A percentile compares a stretch with the other conserved stretches of the same genome.
Evolutionary conservation across 2,888 invertebrate genomes (phyloP).

Genomic region (Pycnomerus fuliginosus): DNA sequence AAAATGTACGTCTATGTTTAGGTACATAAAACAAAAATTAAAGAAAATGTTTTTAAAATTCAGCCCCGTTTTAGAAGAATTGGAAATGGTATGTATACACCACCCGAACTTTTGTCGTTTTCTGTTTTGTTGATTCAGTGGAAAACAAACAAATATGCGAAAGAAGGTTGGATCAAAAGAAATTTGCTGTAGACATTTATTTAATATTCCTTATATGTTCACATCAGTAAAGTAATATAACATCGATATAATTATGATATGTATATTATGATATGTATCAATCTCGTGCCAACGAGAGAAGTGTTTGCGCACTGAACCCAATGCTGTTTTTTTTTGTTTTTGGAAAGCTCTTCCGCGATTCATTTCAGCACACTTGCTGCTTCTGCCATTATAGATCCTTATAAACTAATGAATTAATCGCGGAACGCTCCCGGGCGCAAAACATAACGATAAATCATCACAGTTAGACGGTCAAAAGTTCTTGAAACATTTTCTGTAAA

Average conservation of each 20-base stretch:
- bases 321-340: too few species aligned
- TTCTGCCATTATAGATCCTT: constrained; percentile 8
- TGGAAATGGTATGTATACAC: too few species aligned
- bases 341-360: constrained; percentile 28
- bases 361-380: constrained; percentile 16
- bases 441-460: constrained; percentile 43
- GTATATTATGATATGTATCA: constrained; percentile 51
- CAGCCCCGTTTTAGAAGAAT: too few species aligned
- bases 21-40: too few species aligned
- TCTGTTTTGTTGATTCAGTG: too few species aligned
- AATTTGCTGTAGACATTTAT: constrained; percentile 53
- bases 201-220: constrained; percentile 45
- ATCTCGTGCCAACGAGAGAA: constrained; percentile 39
- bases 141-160: too few species aligned
- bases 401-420: constrained; percentile 15
- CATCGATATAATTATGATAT: constrained; percentile 51
- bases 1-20: too few species aligned
- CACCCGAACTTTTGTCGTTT: too few species aligned
- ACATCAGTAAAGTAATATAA: constrained; percentile 44
- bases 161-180: too few species aligned
- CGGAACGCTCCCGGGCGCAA: constrained; percentile 29
- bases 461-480: constrained; percentile 50
- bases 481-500: constrained; percentile 39
- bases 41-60: too few species aligned
- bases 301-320: constrained; percentile 25